Evolutionary conservation across 1,140 invertebrate genomes (phyloP), one percentile per base, ranked within the genome.

Genomic region (Cylas formicarius): DNA sequence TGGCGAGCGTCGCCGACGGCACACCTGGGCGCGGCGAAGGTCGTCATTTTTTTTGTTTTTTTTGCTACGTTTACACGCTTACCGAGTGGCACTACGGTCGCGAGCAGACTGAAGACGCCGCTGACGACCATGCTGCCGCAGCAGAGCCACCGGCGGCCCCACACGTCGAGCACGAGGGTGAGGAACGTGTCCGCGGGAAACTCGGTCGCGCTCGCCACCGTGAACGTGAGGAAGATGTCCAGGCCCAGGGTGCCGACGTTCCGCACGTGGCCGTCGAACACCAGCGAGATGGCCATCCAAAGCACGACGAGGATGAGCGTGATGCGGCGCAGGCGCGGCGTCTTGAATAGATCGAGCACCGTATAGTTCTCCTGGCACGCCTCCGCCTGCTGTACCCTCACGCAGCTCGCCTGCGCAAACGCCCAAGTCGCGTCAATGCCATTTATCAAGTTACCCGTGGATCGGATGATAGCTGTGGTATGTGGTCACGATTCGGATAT

Each of bases 211-310:
- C 82, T 80, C 0, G 86, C 86, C 2, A 90, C 73, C 1, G 84
- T 86, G 58, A 90, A 91, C 1, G 86, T 87, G 19, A 87, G 56
- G 59, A 90, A 91, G 2, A 90, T 74, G 53, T 89, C 78, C 47
- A 89, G 63, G 1, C 63, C 85, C 5, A 90, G 67, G 22, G 84
- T 81, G 13, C 84, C 81, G 1, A 89, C 84, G 53, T 88, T 88
- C 57, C 87, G 70, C 2, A 89, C 86, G 59, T 90, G 86, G 1
- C 86, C 87, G 54, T 90, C 86, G 57, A 90, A 91, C 1, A 88
- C 81, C 60, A 92, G 58, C 1, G 85, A 88, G 40, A 91, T 83
- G 8, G 78, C 74, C 82, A 91, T 89, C 86, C 86, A 90, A 36
- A 88, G 84, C 3, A 86, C 31, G 49, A 86, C 83, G 24, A 90